These are phyloP conservation scores for Latheticus oryzae DNA, from an alignment of 2,888 invertebrate species.

Conservation along the genomic window DNA sequence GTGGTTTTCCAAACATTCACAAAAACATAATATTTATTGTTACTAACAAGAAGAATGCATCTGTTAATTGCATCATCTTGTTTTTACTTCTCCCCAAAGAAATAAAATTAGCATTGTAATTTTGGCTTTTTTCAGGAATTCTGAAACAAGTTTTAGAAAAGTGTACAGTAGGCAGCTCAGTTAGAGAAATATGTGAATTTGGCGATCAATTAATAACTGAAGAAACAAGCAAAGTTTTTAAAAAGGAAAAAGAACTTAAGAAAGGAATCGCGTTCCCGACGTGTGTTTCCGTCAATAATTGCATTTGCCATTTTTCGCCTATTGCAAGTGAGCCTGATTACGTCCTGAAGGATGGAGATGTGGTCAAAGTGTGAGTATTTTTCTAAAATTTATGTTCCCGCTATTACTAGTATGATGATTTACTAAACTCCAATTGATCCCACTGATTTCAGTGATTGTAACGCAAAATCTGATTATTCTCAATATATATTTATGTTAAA, in stretches of 20 bases:
- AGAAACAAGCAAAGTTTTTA: constrained; percentile 96
- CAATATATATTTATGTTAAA: not conserved
- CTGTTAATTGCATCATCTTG: too few relatives aligned
- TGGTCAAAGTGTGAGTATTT: constrained; percentile 93
- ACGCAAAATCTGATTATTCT: constrained; percentile 6
- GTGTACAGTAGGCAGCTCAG: constrained; percentile 89
- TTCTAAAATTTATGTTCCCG: too few relatives aligned
- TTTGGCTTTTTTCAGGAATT: constrained; percentile 79
- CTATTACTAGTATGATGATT: constrained; percentile 44
- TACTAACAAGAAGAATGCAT: too few relatives aligned
- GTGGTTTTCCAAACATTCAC: constrained; percentile 3
- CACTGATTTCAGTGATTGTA: constrained; percentile 45
- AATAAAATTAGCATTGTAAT: too few relatives aligned
- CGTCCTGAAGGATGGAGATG: constrained; percentile 88
- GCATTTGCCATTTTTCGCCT: constrained; percentile 99
- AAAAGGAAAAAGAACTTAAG: constrained; percentile 97
- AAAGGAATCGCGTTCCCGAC: constrained; percentile 99
- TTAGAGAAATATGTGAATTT: constrained; percentile 90
- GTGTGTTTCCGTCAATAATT: constrained; percentile 98
- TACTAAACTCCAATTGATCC: constrained; percentile 56
- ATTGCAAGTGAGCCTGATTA: constrained; percentile 92
- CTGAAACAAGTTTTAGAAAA: constrained; percentile 88
- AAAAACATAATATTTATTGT: not conserved
- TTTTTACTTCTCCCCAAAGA: too few relatives aligned
- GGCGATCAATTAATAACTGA: constrained; percentile 90